These are phyloP conservation scores for Phyllostomus discolor DNA, from an alignment of 2,113 vertebrate species.

Conservation along the genomic window DNA sequence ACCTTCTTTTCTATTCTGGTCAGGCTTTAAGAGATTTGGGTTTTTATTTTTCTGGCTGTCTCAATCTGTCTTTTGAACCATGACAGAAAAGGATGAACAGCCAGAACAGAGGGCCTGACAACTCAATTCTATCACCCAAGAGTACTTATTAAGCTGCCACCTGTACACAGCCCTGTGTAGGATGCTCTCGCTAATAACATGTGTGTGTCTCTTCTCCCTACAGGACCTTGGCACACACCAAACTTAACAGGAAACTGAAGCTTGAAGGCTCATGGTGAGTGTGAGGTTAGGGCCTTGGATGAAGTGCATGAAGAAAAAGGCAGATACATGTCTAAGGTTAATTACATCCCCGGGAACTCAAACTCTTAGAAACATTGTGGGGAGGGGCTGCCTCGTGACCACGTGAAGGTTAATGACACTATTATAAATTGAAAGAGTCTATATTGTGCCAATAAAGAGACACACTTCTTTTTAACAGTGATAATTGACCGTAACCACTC, in stretches of 20 bases:
- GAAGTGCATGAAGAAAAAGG: neutral
- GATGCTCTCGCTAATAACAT: conserved; percentile 6
- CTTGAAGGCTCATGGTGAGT: neutral
- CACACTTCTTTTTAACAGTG: conserved; percentile 27
- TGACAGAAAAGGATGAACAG: conserved; percentile 38
- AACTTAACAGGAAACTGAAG: conserved; percentile 25
- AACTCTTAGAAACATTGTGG: neutral
- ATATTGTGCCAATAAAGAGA: conserved; percentile 37
- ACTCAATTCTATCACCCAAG: conserved; percentile 36
- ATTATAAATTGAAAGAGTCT: neutral
- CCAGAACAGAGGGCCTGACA: conserved; percentile 41
- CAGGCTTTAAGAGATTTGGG: conserved; percentile 1
- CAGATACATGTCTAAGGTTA: conserved; percentile 20
- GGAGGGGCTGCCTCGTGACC: neutral
- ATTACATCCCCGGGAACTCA: neutral
- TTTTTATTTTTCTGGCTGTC: neutral
- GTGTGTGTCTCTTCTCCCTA: neutral
- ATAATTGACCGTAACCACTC: neutral
- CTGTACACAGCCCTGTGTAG: neutral
- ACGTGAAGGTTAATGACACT: neutral
- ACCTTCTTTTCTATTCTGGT: neutral
- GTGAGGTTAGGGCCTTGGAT: neutral
- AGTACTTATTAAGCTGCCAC: conserved; percentile 42
- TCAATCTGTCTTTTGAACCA: conserved; percentile 29
- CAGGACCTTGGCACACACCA: conserved; percentile 34